Base-by-base conservation (phyloP, 2,888 invertebrate genomes). In the Trissonchulus sp. region DNA sequence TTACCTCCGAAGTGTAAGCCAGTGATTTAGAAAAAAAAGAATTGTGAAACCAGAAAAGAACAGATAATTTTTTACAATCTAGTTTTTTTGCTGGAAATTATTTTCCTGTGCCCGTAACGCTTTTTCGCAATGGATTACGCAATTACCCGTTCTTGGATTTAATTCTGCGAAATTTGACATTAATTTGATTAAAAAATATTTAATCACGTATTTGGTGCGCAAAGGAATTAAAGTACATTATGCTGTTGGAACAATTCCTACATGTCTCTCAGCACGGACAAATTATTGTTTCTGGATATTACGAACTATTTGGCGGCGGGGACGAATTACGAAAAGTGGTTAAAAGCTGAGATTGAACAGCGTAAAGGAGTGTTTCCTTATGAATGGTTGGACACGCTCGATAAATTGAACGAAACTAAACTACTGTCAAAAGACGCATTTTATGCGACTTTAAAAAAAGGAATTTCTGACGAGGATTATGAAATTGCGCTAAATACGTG, bases 391-490 rank as follows among this genome's bases (percentile, higher is more conserved):
- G 35, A 30, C 8, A 15, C 31, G 8, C 8, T 69, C 33, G 69
- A 69, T 3, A 69, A 69, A 34, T 69, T 69, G 35, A 15, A 30
- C 8, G 34, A 30, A 34, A 8, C 2, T 34, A 30, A 3, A 34
- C 8, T 69, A 34, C 69, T 34, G n/a, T 15, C 31, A 33, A n/a
- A 15, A 33, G 34, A 30, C 8, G 69, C 69, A 8, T 69, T 69
- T 69, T n/a, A 69, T n/a, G 8, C 30, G 3, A 69, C 33, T 15
- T n/a, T 69, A 69, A 34, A 65, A 34, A 69, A 33, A 33, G n/a
- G 8, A 8, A 30, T 69, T 69, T 8, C 33, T 8, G 69, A 30
- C 35, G 35, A 69, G 31, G 34, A 69, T 30, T 69, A 69, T 69
- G 69, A 33, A 18, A 34, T 3, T 8, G n/a, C 8, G 3, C 69